These are phyloP conservation scores for Emydocephalus ijimae DNA, from an alignment of 2,113 vertebrate species.

Conservation along the genomic window DNA sequence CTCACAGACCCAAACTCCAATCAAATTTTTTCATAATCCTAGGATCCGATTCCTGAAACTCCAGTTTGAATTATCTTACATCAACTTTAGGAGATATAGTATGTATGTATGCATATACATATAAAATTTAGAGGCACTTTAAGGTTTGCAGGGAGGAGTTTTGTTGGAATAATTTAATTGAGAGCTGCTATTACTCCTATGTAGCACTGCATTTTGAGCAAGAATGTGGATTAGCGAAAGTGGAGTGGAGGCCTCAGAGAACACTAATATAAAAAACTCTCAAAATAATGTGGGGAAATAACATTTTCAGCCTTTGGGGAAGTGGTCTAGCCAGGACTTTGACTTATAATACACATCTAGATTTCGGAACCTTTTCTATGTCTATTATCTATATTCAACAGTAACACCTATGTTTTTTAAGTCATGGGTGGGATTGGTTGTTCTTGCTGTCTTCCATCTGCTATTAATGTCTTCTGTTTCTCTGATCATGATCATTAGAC, in stretches of 20 bases:
- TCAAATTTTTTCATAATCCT: background rate
- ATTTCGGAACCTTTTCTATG: background rate
- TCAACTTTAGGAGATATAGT: background rate
- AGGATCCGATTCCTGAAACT: background rate
- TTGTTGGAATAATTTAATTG: background rate
- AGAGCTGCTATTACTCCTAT: background rate
- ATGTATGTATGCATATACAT: background rate
- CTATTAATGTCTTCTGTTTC: background rate
- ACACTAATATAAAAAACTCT: background rate
- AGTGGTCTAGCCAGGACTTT: background rate
- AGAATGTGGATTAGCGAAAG: background rate
- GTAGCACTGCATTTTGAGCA: background rate
- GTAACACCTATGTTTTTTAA: background rate
- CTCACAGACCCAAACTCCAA: background rate
- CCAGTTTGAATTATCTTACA: background rate
- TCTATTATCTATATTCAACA: background rate
- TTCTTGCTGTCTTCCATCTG: background rate
- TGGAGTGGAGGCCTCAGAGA: background rate
- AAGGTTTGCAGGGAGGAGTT: background rate
- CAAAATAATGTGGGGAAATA: background rate
- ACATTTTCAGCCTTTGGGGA: background rate
- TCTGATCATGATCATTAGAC: background rate
- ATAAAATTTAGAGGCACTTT: background rate
- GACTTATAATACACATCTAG: background rate
- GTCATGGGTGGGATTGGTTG: background rate